Percentiles rank a stretch among this genome's conserved stretches.
Evolutionary conservation across 2,113 vertebrate genomes (phyloP).

Genomic region (Chroicocephalus ridibundus): DNA sequence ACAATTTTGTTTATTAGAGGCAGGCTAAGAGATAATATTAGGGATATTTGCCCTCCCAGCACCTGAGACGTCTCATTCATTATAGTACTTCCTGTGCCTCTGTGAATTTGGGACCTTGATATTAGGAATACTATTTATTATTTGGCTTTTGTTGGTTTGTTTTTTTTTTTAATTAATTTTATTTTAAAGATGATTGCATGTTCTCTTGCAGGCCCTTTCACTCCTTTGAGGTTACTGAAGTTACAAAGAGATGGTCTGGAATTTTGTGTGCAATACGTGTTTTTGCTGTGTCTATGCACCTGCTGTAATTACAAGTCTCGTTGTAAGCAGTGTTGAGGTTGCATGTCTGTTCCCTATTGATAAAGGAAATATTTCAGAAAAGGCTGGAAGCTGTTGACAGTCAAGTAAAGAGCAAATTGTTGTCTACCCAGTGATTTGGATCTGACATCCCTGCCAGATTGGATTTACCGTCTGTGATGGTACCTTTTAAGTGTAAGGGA

Average conservation of each 20-base stretch:
- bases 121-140: neutral
- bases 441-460: neutral
- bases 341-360: neutral
- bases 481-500: neutral
- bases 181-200: neutral
- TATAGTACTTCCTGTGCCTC: neutral
- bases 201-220: neutral
- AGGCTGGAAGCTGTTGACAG: neutral
- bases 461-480: neutral
- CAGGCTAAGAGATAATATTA: neutral
- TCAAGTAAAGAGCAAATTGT: neutral
- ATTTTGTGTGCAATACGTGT: neutral
- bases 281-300: neutral
- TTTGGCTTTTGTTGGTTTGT: neutral
- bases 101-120: neutral
- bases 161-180: neutral
- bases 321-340: neutral
- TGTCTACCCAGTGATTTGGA: neutral
- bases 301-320: neutral
- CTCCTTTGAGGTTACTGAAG: neutral
- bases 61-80: neutral
- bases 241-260: neutral
- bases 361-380: neutral
- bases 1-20: neutral
- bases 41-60: neutral